These are phyloP conservation scores for Rutilus rutilus DNA, from an alignment of 2,113 vertebrate species.

Conservation along the genomic window DNA sequence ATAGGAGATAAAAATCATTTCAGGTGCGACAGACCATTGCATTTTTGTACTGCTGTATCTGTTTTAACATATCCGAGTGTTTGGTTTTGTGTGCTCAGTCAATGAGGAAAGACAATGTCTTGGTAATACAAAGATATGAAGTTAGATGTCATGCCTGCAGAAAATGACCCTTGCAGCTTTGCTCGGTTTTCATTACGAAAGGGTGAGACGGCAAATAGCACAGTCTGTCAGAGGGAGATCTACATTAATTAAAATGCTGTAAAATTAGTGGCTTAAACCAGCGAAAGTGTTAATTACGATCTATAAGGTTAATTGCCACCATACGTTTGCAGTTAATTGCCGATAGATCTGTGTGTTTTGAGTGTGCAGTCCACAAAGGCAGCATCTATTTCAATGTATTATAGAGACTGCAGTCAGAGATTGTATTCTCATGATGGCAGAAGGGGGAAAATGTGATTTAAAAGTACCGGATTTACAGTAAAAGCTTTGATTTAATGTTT, in stretches of 20 bases:
- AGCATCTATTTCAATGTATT: constrained; percentile 11
- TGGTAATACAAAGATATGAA: constrained; percentile 14
- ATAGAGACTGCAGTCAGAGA: background rate
- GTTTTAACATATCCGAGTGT: background rate
- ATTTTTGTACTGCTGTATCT: background rate
- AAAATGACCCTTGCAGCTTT: background rate
- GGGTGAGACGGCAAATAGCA: background rate
- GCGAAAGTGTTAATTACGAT: constrained; percentile 31
- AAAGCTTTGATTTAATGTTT: constrained; percentile 24
- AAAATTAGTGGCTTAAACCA: background rate
- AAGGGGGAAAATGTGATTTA: background rate
- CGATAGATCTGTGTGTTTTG: constrained; percentile 12
- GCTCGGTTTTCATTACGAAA: constrained; percentile 8
- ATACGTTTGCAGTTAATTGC: constrained; percentile 24
- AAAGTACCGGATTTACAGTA: background rate
- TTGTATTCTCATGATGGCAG: background rate
- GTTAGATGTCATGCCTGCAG: background rate
- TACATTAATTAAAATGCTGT: constrained; percentile 30
- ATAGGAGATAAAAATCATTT: background rate
- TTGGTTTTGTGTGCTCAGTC: background rate
- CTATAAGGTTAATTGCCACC: constrained; percentile 42
- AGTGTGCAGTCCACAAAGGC: background rate
- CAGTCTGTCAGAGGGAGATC: background rate
- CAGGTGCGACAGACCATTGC: background rate
- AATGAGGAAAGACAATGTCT: background rate